Conservation (phyloP, 2,888 invertebrate species). For the Margaritifera margaritifera region DNA sequence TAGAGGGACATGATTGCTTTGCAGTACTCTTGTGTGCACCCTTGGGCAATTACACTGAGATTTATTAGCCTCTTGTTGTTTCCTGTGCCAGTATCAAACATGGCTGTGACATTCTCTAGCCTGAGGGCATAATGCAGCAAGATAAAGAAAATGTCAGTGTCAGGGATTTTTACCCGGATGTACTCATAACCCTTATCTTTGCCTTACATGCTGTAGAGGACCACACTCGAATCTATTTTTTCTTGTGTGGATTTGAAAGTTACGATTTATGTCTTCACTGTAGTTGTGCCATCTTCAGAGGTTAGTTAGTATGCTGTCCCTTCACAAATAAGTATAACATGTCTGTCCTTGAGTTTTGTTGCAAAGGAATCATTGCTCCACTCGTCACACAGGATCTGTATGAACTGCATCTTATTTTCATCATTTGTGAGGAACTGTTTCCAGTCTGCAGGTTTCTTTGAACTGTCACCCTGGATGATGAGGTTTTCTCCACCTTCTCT, state of each 20-base stretch:
- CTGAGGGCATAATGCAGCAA: conserved; percentile 19
- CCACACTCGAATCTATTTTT: conserved; percentile 18
- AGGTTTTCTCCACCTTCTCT: conserved; percentile 11
- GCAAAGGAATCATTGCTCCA: too few species aligned
- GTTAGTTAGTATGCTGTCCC: conserved; percentile 12
- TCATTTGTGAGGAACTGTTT: conserved; percentile 14
- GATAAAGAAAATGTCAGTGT: conserved; percentile 23
- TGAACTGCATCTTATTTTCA: conserved; percentile 16
- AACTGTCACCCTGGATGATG: conserved; percentile 5
- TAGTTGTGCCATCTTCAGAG: conserved; percentile 12
- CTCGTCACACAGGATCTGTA: too few species aligned
- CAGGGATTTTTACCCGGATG: conserved; percentile 21
- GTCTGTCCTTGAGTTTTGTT: too few species aligned
- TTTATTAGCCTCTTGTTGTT: conserved; percentile 17
- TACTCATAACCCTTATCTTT: conserved; percentile 19
- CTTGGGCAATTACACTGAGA: conserved; percentile 10
- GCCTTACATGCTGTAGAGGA: conserved; percentile 20
- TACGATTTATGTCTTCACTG: conserved; percentile 5
- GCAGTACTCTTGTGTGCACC: conserved; percentile 3
- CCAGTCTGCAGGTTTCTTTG: conserved; percentile 19
- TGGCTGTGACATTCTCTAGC: conserved; percentile 6
- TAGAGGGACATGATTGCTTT: conserved; percentile 19
- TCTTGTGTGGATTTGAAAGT: conserved; percentile 20
- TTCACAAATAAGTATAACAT: conserved; percentile 14
- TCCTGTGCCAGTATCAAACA: conserved; percentile 24